A percentile compares a stretch with the other conserved stretches of the same genome.
phyloP scores from a whole-genome alignment of 2,797 vertebrate genomes.

The Diplodus puntazzo region DNA sequence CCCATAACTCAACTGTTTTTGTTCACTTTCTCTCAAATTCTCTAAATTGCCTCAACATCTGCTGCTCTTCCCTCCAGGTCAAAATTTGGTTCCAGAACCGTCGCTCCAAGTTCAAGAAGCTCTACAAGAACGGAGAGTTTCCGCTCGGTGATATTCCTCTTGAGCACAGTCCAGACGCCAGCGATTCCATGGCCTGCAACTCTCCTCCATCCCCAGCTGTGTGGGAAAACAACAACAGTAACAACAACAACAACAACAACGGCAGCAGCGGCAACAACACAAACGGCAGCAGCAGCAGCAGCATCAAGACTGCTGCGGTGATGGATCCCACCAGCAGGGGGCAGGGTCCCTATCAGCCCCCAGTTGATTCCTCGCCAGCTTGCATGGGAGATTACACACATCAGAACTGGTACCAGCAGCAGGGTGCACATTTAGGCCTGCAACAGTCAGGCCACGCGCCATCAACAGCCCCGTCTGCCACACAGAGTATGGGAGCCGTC shows the following conservation, averaged over 20 bases:
- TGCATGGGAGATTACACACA: constrained; percentile 88
- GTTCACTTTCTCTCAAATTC: too few relatives aligned
- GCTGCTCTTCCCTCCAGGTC: constrained; percentile 80
- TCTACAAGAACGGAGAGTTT: constrained; percentile 94
- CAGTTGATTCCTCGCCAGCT: constrained; percentile 85
- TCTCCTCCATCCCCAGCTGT: constrained; percentile 90
- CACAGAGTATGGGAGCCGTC: constrained; percentile 88
- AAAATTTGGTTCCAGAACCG: constrained; percentile 98
- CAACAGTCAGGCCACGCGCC: constrained; percentile 84
- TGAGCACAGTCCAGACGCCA: constrained; percentile 94
- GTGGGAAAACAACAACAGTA: constrained; percentile 87
- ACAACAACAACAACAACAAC: constrained; percentile 45
- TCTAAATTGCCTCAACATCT: not conserved
- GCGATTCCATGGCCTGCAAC: constrained; percentile 96
- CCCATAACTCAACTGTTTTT: not conserved
- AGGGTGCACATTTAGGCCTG: constrained; percentile 85
- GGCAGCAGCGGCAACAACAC: constrained; percentile 21
- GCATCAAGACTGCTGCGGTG: constrained; percentile 68
- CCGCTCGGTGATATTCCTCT: constrained; percentile 86
- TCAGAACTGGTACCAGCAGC: constrained; percentile 92
- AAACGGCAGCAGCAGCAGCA: constrained; percentile 13
- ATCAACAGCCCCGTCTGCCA: constrained; percentile 79
- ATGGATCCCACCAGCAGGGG: constrained; percentile 83
- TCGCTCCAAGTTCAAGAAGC: constrained; percentile 95
- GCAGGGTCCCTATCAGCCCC: constrained; percentile 83